Conservation (phyloP, 2,888 invertebrate species). For the Hydrotaea diabolus region DNA sequence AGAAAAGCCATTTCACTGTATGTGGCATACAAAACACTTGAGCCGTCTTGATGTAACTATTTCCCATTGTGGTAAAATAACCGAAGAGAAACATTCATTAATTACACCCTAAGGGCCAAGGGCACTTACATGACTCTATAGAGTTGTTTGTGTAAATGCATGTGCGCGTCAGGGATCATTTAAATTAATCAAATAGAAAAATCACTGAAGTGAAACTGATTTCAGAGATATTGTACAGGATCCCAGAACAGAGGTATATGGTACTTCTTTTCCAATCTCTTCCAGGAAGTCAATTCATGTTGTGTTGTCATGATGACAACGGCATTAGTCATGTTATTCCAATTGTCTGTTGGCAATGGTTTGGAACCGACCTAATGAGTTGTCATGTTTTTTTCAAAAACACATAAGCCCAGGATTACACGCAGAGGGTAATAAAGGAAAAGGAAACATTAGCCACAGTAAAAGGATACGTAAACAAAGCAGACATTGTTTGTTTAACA, state of each 20-base stretch:
- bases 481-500: no score
- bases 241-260: background rate
- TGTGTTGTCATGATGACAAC: background rate
- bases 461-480: no score
- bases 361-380: background rate
- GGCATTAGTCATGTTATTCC: background rate
- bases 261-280: background rate
- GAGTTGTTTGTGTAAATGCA: no score
- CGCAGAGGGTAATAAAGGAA: no score
- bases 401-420: background rate
- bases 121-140: no score
- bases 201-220: conserved; percentile 14
- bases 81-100: no score
- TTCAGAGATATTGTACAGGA: background rate
- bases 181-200: background rate
- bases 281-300: background rate
- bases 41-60: no score
- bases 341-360: background rate
- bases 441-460: no score
- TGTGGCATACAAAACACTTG: no score
- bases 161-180: background rate
- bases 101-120: no score
- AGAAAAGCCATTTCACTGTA: no score
- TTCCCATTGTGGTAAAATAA: no score
- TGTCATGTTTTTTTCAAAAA: background rate